Evolutionary conservation across 2,888 invertebrate genomes (phyloP).

Genomic region (Alsophila aescularia): DNA sequence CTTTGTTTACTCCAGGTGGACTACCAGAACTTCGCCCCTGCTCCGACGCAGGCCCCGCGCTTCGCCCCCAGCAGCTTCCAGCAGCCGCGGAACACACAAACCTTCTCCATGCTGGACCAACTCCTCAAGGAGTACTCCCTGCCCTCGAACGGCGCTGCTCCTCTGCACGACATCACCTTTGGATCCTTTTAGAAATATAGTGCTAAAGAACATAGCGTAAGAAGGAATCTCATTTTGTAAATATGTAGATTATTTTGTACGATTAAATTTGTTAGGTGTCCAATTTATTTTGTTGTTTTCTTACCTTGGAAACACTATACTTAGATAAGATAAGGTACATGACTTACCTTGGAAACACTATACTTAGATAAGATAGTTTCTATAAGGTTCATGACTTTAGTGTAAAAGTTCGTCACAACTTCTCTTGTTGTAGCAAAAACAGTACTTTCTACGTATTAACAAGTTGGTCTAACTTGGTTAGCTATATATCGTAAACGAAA

Average conservation of each 20-base stretch:
- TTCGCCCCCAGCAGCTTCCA: slow-evolving; percentile 44
- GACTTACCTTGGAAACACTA: too few relatives aligned
- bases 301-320: too few relatives aligned
- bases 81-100: slow-evolving; percentile 51
- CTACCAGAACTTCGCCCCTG: slow-evolving; percentile 54
- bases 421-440: too few relatives aligned
- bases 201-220: slow-evolving; percentile 11
- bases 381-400: too few relatives aligned
- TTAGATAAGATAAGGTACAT: too few relatives aligned
- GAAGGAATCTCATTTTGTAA: slow-evolving; percentile 60
- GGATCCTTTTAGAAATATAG: slow-evolving; percentile 84
- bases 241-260: slow-evolving; percentile 71
- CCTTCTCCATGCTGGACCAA: slow-evolving; percentile 88
- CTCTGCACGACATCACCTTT: slow-evolving; percentile 93
- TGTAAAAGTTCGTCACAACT: too few relatives aligned
- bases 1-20: slow-evolving; percentile 27
- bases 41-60: slow-evolving; percentile 36
- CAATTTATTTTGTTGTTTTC: slow-evolving; percentile 11
- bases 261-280: slow-evolving; percentile 33
- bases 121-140: slow-evolving; percentile 92
- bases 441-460: too few relatives aligned
- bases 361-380: too few relatives aligned
- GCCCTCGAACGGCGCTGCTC: slow-evolving; percentile 87
- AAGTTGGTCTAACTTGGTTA: too few relatives aligned
- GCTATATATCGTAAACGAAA: too few relatives aligned